Evolutionary conservation across 2,888 invertebrate species (phyloP), one percentile per base, ranked within the genome.

Genomic region (Cataglyphis altisquamis): DNA sequence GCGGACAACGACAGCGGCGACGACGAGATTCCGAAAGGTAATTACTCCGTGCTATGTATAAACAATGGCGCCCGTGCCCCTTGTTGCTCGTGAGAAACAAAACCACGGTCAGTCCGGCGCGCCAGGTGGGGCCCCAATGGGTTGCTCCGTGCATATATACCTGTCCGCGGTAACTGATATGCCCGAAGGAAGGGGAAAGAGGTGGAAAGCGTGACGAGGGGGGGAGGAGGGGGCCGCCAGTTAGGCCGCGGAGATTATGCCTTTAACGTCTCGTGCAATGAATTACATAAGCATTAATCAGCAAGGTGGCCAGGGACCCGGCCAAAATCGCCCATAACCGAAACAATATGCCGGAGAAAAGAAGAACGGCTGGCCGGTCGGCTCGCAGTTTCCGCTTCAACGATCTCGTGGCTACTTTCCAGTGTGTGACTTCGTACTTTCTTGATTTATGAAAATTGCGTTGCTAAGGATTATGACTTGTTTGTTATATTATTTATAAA

Each of bases 201-300:
- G 15, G 45, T 18, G 45, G 45, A 18, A 45, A 18, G 18, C 18
- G 64, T 62, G 52, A 80, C 39, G 87, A 60, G 36, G 60, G 72
- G 29, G 74, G 66, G 66, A 86, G 45, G 36, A 45, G 72, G 29
- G 74, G 66, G 66, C 73, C 57, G 86, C 89, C 88, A 81, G 88
- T 88, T 86, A 86, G 90, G 87, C 88, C 90, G 82, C 88, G 86
- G 86, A 93, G 92, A 93, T 93, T 93, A 91, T 92, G 91, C 92
- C 91, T 91, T 92, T 89, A 93, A 92, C 93, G 92, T 93, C 92
- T 93, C 90, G 90, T 82, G 92, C 93, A 93, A 94, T 94, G 94
- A 94, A 94, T 94, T 93, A 93, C 92, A 92, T 91, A 91, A 94
- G 92, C 94, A 94, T 94, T 92, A 92, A 94, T 94, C 94, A 94